These are phyloP conservation scores for Tetanocera ferruginea DNA, from an alignment of 2,888 invertebrate species.

Conservation along the genomic window DNA sequence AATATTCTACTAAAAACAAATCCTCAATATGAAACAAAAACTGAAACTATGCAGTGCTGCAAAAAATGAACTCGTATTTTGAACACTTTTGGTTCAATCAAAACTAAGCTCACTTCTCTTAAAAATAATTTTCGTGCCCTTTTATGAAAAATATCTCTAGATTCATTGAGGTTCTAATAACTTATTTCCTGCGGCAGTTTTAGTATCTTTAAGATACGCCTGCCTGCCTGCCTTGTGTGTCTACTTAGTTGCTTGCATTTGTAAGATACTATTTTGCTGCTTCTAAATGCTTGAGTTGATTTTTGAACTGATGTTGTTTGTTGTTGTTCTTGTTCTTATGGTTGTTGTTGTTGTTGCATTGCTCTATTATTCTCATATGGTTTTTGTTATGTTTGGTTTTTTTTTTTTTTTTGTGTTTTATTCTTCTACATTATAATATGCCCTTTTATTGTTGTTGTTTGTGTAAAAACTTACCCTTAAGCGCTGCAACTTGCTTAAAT, in stretches of 20 bases:
- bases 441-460: conserved; percentile 11
- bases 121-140: no score
- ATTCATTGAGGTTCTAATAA: conserved; percentile 7
- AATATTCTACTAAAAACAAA: no score
- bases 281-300: background rate
- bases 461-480: conserved; percentile 63
- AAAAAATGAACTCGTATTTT: no score
- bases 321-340: background rate
- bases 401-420: background rate
- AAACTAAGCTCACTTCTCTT: no score
- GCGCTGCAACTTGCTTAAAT: conserved; percentile 66
- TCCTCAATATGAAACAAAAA: no score
- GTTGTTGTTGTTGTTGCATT: conserved; percentile 19
- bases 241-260: conserved; percentile 4
- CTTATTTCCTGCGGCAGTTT: conserved; percentile 26
- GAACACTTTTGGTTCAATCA: no score
- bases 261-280: background rate
- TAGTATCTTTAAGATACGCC: conserved; percentile 18
- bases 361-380: background rate
- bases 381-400: background rate
- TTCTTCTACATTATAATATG: background rate
- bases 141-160: no score
- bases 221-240: background rate
- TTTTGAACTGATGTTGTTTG: background rate
- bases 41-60: no score